A percentile compares a stretch with the other conserved stretches of the same genome.
phyloP scores from a whole-genome alignment of 2,113 vertebrate species.

The Circaetus gallicus region DNA sequence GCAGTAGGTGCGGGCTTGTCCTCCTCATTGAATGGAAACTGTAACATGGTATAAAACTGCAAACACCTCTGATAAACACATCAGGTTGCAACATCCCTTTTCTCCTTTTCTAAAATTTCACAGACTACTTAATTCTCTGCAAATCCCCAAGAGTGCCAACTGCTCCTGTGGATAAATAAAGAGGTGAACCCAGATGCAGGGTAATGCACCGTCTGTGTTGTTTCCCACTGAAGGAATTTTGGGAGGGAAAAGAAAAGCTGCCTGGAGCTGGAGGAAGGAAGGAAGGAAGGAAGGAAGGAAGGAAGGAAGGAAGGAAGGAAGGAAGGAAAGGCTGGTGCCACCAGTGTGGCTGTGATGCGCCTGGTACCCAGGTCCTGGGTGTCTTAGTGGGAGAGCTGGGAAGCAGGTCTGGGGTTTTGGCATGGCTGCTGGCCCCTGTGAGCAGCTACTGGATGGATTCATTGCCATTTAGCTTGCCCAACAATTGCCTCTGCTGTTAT shows the following conservation, averaged over 20 bases:
- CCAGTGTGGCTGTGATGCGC: not conserved
- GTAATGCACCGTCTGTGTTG: rapidly evolving
- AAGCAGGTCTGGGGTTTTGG: not conserved
- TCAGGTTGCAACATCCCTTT: not conserved
- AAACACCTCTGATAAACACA: not conserved
- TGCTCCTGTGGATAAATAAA: not conserved
- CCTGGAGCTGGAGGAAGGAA: not conserved
- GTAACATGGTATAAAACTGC: not conserved
- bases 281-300: not conserved
- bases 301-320: not conserved
- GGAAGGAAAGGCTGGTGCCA: not conserved
- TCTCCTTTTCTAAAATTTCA: not conserved
- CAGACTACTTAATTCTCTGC: not conserved
- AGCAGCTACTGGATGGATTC: not conserved
- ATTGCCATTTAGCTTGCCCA: not conserved
- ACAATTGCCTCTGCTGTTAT: not conserved
- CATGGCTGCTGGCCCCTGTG: not conserved
- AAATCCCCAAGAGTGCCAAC: not conserved
- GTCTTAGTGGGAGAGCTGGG: not conserved
- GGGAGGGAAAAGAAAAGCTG: not conserved
- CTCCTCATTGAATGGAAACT: not conserved
- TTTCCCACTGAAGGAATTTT: not conserved
- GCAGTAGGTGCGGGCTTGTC: not conserved
- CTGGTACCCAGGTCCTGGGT: not conserved
- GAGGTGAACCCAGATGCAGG: not conserved